A percentile compares a stretch with the other conserved stretches of the same genome.
phyloP scores from a whole-genome alignment of 2,113 vertebrate genomes.

The Mugil cephalus region DNA sequence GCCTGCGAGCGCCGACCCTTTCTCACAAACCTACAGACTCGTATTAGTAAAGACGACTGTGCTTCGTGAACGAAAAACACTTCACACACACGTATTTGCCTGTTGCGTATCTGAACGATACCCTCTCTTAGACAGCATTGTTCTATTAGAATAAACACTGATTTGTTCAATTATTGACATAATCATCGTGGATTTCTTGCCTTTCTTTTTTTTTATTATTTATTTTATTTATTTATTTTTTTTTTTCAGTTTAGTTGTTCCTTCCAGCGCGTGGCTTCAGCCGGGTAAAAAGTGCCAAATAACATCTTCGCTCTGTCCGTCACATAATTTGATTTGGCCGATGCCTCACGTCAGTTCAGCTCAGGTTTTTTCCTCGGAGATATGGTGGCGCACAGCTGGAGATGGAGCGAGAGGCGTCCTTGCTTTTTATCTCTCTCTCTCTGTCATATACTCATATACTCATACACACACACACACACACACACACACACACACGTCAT shows the following conservation, averaged over 20 bases:
- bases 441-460: background rate
- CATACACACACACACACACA: slow-evolving; percentile 25
- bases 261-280: slow-evolving; percentile 28
- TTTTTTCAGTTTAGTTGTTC: slow-evolving; percentile 8
- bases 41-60: slow-evolving; percentile 69
- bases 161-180: slow-evolving; percentile 65
- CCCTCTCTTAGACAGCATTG: slow-evolving; percentile 66
- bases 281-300: slow-evolving; percentile 55
- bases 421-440: slow-evolving; percentile 16
- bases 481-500: background rate
- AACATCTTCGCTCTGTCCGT: slow-evolving; percentile 17
- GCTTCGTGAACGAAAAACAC: slow-evolving; percentile 65
- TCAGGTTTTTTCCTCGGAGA: slow-evolving; percentile 23
- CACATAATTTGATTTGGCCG: slow-evolving; percentile 37
- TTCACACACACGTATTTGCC: slow-evolving; percentile 50
- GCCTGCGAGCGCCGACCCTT: slow-evolving; percentile 51
- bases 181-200: slow-evolving; percentile 32
- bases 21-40: slow-evolving; percentile 50
- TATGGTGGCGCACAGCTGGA: slow-evolving; percentile 47
- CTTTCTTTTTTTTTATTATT: background rate
- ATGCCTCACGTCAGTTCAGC: slow-evolving; percentile 33
- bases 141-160: slow-evolving; percentile 79
- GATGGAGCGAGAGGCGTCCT: slow-evolving; percentile 35
- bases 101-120: slow-evolving; percentile 52
- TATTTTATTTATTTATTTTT: too few relatives aligned